Conservation (phyloP, 2,113 vertebrate species). For the Leucoraja erinaceus region DNA sequence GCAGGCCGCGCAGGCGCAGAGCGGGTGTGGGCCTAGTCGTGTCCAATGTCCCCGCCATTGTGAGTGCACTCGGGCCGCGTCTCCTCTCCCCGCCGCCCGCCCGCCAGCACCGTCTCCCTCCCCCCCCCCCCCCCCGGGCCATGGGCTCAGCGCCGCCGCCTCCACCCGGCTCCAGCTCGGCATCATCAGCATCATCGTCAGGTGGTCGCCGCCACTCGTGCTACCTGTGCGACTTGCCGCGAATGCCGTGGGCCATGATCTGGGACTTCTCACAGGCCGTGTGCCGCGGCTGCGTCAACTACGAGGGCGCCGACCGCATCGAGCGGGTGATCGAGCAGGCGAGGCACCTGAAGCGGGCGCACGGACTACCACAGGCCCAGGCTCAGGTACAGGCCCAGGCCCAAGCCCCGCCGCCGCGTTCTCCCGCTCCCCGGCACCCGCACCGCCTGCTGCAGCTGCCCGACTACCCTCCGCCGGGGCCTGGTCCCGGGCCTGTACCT, state of each 20-base stretch:
- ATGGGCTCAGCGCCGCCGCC: slow-evolving; percentile 28
- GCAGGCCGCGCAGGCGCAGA: not conserved
- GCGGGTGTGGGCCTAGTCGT: not conserved
- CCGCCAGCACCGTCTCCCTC: no score
- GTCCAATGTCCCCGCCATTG: not conserved
- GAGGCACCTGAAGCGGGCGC: slow-evolving; percentile 75
- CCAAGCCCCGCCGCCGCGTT: slow-evolving; percentile 61
- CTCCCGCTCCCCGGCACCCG: slow-evolving; percentile 48
- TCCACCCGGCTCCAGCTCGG: not conserved
- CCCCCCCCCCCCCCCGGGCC: not conserved
- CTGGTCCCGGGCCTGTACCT: slow-evolving; percentile 60
- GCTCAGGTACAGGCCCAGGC: slow-evolving; percentile 70
- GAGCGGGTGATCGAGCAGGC: slow-evolving; percentile 82
- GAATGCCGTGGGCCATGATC: slow-evolving; percentile 88
- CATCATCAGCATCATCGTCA: no score
- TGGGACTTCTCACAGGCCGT: slow-evolving; percentile 86
- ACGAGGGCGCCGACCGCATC: slow-evolving; percentile 79
- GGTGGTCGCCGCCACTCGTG: slow-evolving; percentile 74
- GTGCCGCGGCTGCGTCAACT: slow-evolving; percentile 80
- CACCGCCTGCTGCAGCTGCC: slow-evolving; percentile 65
- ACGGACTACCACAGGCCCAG: slow-evolving; percentile 64
- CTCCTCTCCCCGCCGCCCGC: no score
- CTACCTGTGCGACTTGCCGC: slow-evolving; percentile 82
- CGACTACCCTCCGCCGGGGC: slow-evolving; percentile 56
- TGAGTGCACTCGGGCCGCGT: not conserved